Evolutionary conservation across 1,140 invertebrate species (phyloP), one percentile per base, ranked within the genome.

Genomic region (Leptinotarsa defecta): DNA sequence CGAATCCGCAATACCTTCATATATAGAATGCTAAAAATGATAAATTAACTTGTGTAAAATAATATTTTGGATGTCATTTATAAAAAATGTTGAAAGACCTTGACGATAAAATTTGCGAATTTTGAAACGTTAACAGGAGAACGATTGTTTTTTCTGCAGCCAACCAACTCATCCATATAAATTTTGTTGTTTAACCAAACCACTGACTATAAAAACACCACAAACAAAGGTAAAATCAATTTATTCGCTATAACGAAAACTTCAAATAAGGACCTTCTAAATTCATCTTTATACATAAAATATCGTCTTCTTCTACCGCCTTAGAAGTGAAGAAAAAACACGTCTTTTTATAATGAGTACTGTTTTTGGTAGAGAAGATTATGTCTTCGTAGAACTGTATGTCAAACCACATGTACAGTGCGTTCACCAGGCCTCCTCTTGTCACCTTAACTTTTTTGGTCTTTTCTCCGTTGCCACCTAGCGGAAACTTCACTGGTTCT

Each of bases 341-440:
- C 19, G 61, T 65, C 43, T 73, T 73, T 73, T 73, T 73, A 49
- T 48, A 73, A 48, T 65, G 63, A 13, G 27, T 73, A 65, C 71
- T 73, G 62, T 73, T 43, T 74, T 74, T 71, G 27, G 76, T 77
- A 3, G 78, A 77, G 52, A 65, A 79, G 20, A 71, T 63, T 11
- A 77, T 73, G 27, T 69, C 63, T 22, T 70, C 72, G 24, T 77
- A 74, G 64, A 77, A 72, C 19, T 76, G 52, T 4, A 79, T 65
- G 15, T 79, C 78, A 43, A 74, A 79, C 78, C 78, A 79, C 11
- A 76, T 72, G n/a, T 74, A 79, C 22, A 79, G 62, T n/a, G 52
- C 76, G 43, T 79, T 79, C 17, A 77, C 67, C 17, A 74, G 65
- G 24, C 78, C 78, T 13, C 69, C 72, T 76, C 64, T 73, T 1